Percentiles rank a stretch among this genome's conserved stretches.
phyloP scores from a whole-genome alignment of 2,797 vertebrate genomes.

The Cygnus olor region DNA sequence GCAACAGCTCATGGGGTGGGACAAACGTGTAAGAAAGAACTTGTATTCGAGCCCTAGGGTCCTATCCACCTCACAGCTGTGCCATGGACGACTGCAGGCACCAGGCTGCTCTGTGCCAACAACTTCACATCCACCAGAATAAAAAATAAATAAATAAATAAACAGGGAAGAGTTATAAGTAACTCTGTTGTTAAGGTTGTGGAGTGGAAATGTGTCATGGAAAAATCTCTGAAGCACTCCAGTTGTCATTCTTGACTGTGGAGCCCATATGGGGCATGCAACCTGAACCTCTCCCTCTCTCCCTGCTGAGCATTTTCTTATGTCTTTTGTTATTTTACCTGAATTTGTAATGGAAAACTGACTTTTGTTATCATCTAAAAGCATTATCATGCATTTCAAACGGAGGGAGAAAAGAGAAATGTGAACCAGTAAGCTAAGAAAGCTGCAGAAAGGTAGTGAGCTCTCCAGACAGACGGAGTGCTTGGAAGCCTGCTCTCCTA shows the following conservation, averaged over 20 bases:
- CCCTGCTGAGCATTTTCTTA: not conserved
- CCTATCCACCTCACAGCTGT: not conserved
- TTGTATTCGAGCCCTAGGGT: not conserved
- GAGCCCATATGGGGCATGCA: not conserved
- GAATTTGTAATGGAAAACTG: not conserved
- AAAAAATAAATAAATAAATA: not conserved
- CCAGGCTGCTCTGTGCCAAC: not conserved
- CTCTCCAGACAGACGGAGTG: not conserved
- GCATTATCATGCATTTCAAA: not conserved
- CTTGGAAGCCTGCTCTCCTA: conserved; percentile 19
- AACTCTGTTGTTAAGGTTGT: not conserved
- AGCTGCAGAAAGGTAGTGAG: conserved; percentile 24
- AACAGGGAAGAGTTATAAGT: not conserved
- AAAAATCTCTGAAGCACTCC: not conserved
- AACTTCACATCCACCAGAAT: not conserved
- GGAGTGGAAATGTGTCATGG: not conserved
- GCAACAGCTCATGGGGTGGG: not conserved
- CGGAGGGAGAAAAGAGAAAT: not conserved
- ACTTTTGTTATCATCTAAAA: conserved; percentile 3
- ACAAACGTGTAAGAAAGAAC: not conserved
- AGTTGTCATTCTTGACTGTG: not conserved
- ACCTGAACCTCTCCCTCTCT: not conserved
- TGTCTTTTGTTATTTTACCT: not conserved
- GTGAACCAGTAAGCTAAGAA: not conserved
- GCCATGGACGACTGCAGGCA: fast-evolving